Evolutionary conservation across 2,888 invertebrate genomes (phyloP).

Genomic region (Oxystoma pomonae): DNA sequence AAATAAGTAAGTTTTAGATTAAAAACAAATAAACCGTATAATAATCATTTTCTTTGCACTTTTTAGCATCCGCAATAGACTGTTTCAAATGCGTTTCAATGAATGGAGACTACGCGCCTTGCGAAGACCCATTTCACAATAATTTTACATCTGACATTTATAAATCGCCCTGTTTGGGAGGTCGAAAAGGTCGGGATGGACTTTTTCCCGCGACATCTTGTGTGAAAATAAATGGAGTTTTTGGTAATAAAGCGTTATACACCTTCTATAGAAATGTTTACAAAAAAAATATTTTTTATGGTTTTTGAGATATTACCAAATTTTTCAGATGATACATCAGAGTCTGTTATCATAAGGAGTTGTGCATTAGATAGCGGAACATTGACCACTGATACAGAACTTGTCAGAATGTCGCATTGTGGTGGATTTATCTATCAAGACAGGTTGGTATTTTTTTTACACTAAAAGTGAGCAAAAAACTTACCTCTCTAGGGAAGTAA

Average conservation of each 20-base stretch:
- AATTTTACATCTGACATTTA: slow-evolving; percentile 79
- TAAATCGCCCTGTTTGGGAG: slow-evolving; percentile 91
- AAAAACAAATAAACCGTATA: too few species aligned
- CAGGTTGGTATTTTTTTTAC: slow-evolving; percentile 59
- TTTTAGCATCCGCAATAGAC: slow-evolving; percentile 60
- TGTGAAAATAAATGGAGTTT: slow-evolving; percentile 89
- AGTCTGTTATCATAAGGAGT: slow-evolving; percentile 81
- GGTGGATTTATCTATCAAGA: slow-evolving; percentile 89
- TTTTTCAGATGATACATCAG: slow-evolving; percentile 69
- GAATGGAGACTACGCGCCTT: slow-evolving; percentile 78
- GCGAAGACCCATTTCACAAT: slow-evolving; percentile 96
- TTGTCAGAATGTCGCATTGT: slow-evolving; percentile 96
- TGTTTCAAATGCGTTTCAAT: slow-evolving; percentile 97
- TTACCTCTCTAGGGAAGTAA: background rate
- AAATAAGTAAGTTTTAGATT: background rate
- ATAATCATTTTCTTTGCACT: too few species aligned
- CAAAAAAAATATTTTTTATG: slow-evolving; percentile 14
- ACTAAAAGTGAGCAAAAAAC: background rate
- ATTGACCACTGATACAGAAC: slow-evolving; percentile 92
- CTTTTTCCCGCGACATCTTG: slow-evolving; percentile 96
- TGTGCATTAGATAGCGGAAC: slow-evolving; percentile 96
- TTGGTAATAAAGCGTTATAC: slow-evolving; percentile 71
- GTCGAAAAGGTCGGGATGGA: slow-evolving; percentile 87
- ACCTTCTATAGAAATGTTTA: slow-evolving; percentile 7
- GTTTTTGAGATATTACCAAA: too few species aligned